Base-by-base conservation (phyloP, 1,140 invertebrate species). In the Caenorhabditis remanei region DNA sequence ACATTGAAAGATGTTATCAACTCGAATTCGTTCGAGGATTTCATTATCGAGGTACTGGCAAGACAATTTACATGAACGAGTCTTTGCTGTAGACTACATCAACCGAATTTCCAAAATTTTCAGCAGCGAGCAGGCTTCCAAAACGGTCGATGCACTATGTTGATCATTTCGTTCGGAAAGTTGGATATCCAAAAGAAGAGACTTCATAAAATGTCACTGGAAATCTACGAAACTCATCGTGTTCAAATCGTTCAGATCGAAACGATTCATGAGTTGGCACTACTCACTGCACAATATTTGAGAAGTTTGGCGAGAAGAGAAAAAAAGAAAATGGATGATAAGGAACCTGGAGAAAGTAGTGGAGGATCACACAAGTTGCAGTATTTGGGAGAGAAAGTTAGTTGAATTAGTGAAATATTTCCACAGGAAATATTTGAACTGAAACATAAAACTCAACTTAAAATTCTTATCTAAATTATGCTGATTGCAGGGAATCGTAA, bases 401-500 rank as follows among this genome's bases (percentile, higher is more conserved):
- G 61, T n/a, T 21, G 2, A 53, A 53, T 53, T 53, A 14, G 11
- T 11, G 13, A 53, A 53, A 53, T 14, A 11, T 14, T 53, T 6
- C 5, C 50, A 11, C 14, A 11, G 4, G 14, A 50, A 53, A 53
- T 11, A 14, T 0, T 3, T 14, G 16, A 53, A 53, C 16, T 11
- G 50, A 53, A 53, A 53, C 5, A 14, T 32, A 32, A 0, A 32
- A 32, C 32, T 32, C 2, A 32, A 32, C 32, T 58, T 58, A 14
- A 32, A 63, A 53, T 53, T 11, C 13, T 4, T 8, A 16, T n/a
- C 13, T 1, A 6, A 11, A 8, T 71, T 79, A 32, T 32, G 32
- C 32, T 32, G 32, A 32, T 56, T 85, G 0, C 63, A 85, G 85
- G 85, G 85, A 43, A 79, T 85, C 21, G 85, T 55, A 7, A 67